phyloP scores from a whole-genome alignment of 1,140 invertebrate species.

The Heliothis virescens region DNA sequence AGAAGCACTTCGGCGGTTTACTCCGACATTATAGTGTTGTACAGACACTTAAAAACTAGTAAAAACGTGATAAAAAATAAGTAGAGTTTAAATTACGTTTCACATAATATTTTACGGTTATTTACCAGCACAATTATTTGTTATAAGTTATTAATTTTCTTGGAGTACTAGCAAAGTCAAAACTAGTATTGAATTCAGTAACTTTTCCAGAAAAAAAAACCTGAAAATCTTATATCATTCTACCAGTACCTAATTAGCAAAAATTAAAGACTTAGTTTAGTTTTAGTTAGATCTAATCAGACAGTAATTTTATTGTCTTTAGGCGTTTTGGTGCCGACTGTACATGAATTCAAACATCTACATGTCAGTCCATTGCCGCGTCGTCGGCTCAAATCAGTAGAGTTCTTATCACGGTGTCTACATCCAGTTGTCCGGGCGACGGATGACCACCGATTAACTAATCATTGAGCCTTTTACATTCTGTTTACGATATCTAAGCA shows the following conservation, averaged over 20 bases:
- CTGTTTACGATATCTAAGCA: constrained; percentile 38
- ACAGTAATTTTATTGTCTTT: background rate
- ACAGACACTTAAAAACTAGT: background rate
- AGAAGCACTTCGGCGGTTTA: constrained; percentile 24
- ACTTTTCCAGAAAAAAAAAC: no score
- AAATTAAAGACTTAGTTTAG: no score
- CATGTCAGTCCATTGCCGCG: constrained; percentile 49
- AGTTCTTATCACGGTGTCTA: constrained; percentile 54
- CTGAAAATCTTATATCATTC: no score
- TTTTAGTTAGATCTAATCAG: no score
- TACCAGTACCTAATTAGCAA: no score
- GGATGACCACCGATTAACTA: constrained; percentile 55
- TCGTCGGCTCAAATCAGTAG: constrained; percentile 58
- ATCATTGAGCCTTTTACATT: constrained; percentile 52
- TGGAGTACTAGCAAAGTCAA: no score
- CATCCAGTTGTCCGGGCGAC: constrained; percentile 54
- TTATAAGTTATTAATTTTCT: no score
- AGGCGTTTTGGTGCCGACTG: constrained; percentile 22
- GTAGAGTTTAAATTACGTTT: background rate
- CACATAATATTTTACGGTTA: background rate
- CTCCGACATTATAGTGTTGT: constrained; percentile 2
- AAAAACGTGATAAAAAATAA: background rate
- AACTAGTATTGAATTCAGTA: no score
- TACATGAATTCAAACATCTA: constrained; percentile 42
- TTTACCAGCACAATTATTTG: background rate